Conservation (phyloP, 2,113 vertebrate species). For the Pelecanoides urinatrix region DNA sequence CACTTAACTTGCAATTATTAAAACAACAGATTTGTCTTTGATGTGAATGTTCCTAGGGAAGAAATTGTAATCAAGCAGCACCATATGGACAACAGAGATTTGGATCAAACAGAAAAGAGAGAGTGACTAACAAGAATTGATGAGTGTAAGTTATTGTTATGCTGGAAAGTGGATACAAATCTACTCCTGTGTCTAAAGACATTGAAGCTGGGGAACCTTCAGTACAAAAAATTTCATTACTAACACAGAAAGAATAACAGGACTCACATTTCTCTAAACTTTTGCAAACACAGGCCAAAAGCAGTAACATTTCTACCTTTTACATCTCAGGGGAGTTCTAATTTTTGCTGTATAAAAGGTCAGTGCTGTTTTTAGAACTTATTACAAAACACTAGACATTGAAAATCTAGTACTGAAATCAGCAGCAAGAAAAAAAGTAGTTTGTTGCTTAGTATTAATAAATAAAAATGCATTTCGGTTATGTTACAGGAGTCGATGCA, state of each 20-base stretch:
- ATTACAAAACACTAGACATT: neutral
- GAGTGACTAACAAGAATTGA: neutral
- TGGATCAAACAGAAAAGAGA: neutral
- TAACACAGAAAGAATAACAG: neutral
- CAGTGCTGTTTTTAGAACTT: neutral
- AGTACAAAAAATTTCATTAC: neutral
- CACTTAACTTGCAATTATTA: neutral
- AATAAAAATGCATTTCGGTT: neutral
- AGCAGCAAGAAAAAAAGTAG: neutral
- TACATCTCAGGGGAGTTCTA: neutral
- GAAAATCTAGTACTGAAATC: neutral
- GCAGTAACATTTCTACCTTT: neutral
- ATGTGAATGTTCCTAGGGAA: neutral
- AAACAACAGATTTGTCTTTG: neutral
- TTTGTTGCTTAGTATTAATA: neutral
- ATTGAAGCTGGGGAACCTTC: neutral
- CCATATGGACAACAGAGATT: neutral
- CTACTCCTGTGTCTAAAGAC: neutral
- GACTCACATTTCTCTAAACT: neutral
- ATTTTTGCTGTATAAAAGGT: neutral
- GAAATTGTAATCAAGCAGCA: neutral
- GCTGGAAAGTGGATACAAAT: neutral
- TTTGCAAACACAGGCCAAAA: neutral
- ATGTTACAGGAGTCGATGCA: neutral
- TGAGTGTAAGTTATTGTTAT: neutral